Conservation (phyloP, 2,888 invertebrate genomes). For the Eupithecia centaureata region DNA sequence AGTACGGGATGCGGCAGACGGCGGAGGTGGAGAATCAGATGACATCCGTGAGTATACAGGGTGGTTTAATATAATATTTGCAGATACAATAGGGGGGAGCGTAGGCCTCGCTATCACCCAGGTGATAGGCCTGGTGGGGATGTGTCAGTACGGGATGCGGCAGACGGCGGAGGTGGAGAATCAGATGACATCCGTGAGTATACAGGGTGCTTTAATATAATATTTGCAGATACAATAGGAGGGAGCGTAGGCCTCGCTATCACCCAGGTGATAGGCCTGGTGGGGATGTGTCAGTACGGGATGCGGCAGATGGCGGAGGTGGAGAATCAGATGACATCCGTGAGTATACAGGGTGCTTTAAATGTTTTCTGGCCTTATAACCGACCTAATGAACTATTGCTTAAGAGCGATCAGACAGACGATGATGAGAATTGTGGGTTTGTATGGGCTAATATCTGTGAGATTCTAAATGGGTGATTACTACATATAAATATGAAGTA, state of each 20-base stretch:
- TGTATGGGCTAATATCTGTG: no score
- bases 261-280: constrained; percentile 87
- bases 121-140: constrained; percentile 87
- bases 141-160: constrained; percentile 93
- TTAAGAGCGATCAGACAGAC: no score
- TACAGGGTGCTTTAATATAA: constrained; percentile 18
- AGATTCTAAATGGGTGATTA: no score
- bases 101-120: constrained; percentile 90
- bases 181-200: constrained; percentile 90
- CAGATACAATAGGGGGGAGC: constrained; percentile 84
- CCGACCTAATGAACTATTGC: no score
- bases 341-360: constrained; percentile 73
- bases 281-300: constrained; percentile 92
- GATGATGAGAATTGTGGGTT: no score
- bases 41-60: no score
- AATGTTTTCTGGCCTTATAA: no score
- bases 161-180: constrained; percentile 93
- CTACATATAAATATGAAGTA: no score
- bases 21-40: no score
- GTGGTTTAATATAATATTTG: constrained; percentile 37
- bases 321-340: constrained; percentile 92
- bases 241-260: constrained; percentile 89
- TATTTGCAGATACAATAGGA: constrained; percentile 73
- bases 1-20: no score
- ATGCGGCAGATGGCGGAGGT: constrained; percentile 94